A percentile compares a stretch with the other conserved stretches of the same genome.
Conservation (phyloP, 2,113 vertebrate genomes). For the Xenopus borealis region DNA sequence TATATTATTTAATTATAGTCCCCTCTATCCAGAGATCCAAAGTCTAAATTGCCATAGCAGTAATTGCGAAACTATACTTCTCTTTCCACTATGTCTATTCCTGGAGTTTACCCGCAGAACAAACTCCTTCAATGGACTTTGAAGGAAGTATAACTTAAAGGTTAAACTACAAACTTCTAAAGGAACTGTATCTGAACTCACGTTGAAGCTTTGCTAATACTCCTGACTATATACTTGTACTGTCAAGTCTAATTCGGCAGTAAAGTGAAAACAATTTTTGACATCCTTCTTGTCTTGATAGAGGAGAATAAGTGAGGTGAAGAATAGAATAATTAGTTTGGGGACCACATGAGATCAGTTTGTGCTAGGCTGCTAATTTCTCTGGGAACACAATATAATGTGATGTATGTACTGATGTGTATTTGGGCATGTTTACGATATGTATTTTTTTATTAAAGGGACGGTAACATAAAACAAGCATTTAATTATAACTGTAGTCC, state of each 20-base stretch:
- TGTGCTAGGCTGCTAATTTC: constrained; percentile 33
- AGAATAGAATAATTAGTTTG: constrained; percentile 44
- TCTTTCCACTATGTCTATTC: too few species aligned
- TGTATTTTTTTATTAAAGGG: constrained; percentile 38
- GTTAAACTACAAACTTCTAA: background rate
- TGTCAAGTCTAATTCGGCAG: constrained; percentile 31
- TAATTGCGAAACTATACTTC: too few species aligned
- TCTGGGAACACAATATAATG: constrained; percentile 37
- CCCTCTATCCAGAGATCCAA: too few species aligned
- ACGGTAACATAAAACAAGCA: constrained; percentile 12
- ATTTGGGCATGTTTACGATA: constrained; percentile 40
- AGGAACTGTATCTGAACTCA: too few species aligned
- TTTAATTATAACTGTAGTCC: too few species aligned
- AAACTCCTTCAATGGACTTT: too few species aligned
- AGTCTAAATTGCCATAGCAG: too few species aligned
- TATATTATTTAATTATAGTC: too few species aligned
- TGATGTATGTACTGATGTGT: constrained; percentile 36
- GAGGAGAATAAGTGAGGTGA: constrained; percentile 37
- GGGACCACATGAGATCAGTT: constrained; percentile 32
- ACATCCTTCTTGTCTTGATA: constrained; percentile 25
- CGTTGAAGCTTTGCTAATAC: background rate
- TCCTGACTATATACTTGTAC: constrained; percentile 1
- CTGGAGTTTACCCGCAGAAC: too few species aligned
- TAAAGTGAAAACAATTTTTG: constrained; percentile 29
- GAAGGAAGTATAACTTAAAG: background rate